These are phyloP conservation scores for Euthynnus affinis DNA, from an alignment of 2,797 vertebrate species.

Conservation along the genomic window DNA sequence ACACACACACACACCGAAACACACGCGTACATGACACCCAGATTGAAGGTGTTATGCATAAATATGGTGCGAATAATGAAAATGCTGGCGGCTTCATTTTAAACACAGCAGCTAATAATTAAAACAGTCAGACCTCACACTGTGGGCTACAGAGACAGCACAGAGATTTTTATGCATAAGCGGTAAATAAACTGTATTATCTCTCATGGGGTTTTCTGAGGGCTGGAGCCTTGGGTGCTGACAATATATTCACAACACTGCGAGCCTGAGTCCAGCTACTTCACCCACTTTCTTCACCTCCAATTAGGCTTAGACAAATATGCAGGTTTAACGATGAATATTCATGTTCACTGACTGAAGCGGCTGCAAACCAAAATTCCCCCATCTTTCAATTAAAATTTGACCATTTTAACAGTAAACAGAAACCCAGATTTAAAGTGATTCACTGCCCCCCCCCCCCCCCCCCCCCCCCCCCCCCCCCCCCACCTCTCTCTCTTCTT, in stretches of 20 bases:
- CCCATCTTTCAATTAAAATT: conserved; percentile 42
- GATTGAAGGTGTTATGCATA: conserved; percentile 69
- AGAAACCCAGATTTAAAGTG: conserved; percentile 13
- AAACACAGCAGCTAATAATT: conserved; percentile 78
- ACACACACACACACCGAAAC: neutral
- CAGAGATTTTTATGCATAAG: conserved; percentile 62
- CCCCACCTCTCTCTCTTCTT: conserved; percentile 6
- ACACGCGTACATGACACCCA: conserved; percentile 19
- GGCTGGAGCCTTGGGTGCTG: conserved; percentile 55
- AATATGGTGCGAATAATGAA: conserved; percentile 68
- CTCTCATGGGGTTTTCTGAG: conserved; percentile 59
- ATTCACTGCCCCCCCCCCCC: conserved; percentile 25
- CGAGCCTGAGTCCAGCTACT: conserved; percentile 44
- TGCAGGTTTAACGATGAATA: conserved; percentile 44
- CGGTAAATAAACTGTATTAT: conserved; percentile 72
- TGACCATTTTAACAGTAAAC: conserved; percentile 28
- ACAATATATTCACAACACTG: conserved; percentile 45
- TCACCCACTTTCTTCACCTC: conserved; percentile 45
- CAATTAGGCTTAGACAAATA: conserved; percentile 49
- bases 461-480: conserved; percentile 12
- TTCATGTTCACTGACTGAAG: conserved; percentile 23
- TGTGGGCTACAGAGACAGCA: conserved; percentile 61
- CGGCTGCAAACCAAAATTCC: conserved; percentile 6
- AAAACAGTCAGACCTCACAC: conserved; percentile 73
- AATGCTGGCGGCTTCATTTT: conserved; percentile 74